Conservation (phyloP, 2,113 vertebrate species). For the Oryzias melastigma region DNA sequence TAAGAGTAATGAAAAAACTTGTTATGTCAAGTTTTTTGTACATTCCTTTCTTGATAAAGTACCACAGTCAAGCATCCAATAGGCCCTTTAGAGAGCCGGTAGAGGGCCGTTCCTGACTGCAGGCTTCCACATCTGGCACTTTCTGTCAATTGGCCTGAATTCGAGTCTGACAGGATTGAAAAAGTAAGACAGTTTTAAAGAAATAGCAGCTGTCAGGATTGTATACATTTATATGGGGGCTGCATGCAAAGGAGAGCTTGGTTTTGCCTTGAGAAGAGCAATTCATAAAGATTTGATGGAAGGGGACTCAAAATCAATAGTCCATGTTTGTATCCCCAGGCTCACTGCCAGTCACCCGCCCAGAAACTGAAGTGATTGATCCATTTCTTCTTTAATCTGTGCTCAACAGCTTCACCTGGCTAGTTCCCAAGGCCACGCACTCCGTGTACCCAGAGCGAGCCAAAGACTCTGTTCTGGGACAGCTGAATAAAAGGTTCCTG, state of each 20-base stretch:
- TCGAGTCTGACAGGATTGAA: background rate
- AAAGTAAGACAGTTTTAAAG: background rate
- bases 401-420: constrained; percentile 60
- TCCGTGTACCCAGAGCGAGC: background rate
- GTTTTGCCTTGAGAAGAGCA: constrained; percentile 26
- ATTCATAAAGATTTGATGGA: constrained; percentile 62
- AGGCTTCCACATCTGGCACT: constrained; percentile 32
- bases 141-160: constrained; percentile 2
- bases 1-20: too few species aligned
- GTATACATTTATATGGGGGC: background rate
- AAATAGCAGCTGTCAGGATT: background rate
- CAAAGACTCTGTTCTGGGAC: constrained; percentile 11
- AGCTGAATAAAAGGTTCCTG: background rate
- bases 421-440: constrained; percentile 49
- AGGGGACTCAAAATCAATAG: constrained; percentile 79
- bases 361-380: constrained; percentile 45
- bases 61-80: constrained; percentile 35
- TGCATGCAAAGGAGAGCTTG: constrained; percentile 24
- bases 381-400: constrained; percentile 43
- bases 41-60: background rate
- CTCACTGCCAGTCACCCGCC: constrained; percentile 36
- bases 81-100: constrained; percentile 20
- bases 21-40: background rate
- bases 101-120: constrained; percentile 30
- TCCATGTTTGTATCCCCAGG: constrained; percentile 48